Conservation (phyloP, 2,113 vertebrate species). For the Dicaeum eximium region DNA sequence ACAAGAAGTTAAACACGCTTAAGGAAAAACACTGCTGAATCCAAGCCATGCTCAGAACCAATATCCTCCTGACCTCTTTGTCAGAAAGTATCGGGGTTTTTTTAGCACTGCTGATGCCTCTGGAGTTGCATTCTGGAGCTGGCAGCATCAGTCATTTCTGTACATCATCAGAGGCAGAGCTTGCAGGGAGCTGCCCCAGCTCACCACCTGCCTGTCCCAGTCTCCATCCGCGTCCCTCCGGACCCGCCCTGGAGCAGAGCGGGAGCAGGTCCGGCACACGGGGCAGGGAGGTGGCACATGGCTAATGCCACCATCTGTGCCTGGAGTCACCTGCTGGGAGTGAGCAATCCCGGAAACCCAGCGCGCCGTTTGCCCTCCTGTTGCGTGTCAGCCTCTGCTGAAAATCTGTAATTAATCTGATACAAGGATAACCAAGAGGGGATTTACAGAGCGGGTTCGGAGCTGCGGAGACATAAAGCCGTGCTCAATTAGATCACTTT, state of each 20-base stretch:
- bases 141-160: background rate
- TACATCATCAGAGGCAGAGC: background rate
- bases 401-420: constrained; percentile 1
- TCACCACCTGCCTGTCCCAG: background rate
- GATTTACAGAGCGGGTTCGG: background rate
- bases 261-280: too few relatives aligned
- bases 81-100: background rate
- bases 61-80: background rate
- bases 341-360: background rate
- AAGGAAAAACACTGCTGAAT: background rate
- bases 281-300: background rate
- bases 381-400: background rate
- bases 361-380: background rate
- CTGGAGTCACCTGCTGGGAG: background rate
- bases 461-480: background rate
- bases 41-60: background rate
- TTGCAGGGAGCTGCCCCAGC: background rate
- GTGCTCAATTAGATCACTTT: background rate
- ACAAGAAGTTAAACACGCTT: background rate
- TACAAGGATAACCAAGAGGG: background rate
- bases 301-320: background rate
- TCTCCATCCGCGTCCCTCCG: background rate
- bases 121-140: background rate
- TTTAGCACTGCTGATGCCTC: background rate
- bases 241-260: too few relatives aligned